Evolutionary conservation across 2,113 vertebrate genomes (phyloP), one percentile per base, ranked within the genome.

Genomic region (Reinhardtius hippoglossoides): DNA sequence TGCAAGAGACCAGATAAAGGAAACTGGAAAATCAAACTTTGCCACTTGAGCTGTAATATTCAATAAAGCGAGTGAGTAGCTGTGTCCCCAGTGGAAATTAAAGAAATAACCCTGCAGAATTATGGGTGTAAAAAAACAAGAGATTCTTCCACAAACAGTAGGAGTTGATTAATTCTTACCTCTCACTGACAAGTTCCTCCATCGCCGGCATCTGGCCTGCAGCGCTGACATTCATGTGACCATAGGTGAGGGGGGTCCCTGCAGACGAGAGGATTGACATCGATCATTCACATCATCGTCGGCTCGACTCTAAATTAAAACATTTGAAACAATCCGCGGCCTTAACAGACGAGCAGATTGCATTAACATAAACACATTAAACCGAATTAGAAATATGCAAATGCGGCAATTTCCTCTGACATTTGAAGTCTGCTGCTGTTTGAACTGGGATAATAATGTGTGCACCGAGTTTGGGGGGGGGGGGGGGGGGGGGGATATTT

Each of bases 111-210:
- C 31, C 31, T 6, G 31, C 6, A 31, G 31, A 31, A 5, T 31
- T 31, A 1, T 31, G 31, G 31, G 31, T 31, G 6, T 31, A 7
- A 44, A 62, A 0, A 13, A 18, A n/a, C n/a, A n/a, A n/a, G 18
- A 40, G 3, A 76, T 59, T 37, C 7, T 9, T 18, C 13, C 6
- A 54, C 4, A 9, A 14, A 14, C 15, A 16, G 44, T 48, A 18
- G 24, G 63, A 26, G 58, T 1, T 65, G 81, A 78, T 66, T 67
- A 24, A 8, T 0, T 66, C 96, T 92, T 94, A 99, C 98, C 97
- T 98, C 95, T 97, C 96, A 97, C 94, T 96, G 92, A 95, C 95
- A 92, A 96, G 94, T 94, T 96, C 95, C 92, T 97, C 97, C 98
- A 99, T 99, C 95, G 95, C 97, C 96, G 94, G 95, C 96, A 95